Evolutionary conservation across 2,113 vertebrate genomes (phyloP), one percentile per base, ranked within the genome.

Genomic region (Chlorodrepanis virens): DNA sequence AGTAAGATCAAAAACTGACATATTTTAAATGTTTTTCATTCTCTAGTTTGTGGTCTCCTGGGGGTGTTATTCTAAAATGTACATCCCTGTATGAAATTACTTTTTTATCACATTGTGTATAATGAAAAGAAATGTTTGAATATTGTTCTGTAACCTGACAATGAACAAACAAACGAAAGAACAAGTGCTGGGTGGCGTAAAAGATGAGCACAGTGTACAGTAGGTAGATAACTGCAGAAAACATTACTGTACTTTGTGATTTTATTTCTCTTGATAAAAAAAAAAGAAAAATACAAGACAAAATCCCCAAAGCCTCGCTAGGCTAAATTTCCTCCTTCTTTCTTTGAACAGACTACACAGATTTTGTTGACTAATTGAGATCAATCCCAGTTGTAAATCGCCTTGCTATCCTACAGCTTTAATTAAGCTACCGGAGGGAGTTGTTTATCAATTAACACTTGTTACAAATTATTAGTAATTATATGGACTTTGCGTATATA

Each of bases 331-430:
- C 97, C 93, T 97, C 96, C 94, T 96, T 96, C 94, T 97, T 96
- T 96, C 97, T 98, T 98, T 98, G 98, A 98, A 98, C 97, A 98
- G 97, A 95, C 98, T 98, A 98, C 95, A 97, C 97, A 98, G 98
- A 98, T 98, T 98, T 98, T 98, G 97, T 98, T 98, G 98, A 98
- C 98, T 98, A 98, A 98, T 98, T 98, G 98, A 98, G 98, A 98
- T 98, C 98, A 98, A 98, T 98, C 98, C 98, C 98, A 98, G 98
- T 96, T 97, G 98, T 98, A 98, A 98, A 98, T 98, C 97, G 96
- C 97, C 97, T 93, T 91, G 96, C 97, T 98, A 97, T 98, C 96
- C 95, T 98, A 97, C 97, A 97, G 98, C 98, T 98, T 98, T 98
- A 98, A 98, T 98, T 98, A 98, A 98, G 97, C 98, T 98, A 98